Percentiles rank a stretch among this genome's conserved stretches.
Conservation (phyloP, 2,888 invertebrate species). For the Thelaira solivaga region DNA sequence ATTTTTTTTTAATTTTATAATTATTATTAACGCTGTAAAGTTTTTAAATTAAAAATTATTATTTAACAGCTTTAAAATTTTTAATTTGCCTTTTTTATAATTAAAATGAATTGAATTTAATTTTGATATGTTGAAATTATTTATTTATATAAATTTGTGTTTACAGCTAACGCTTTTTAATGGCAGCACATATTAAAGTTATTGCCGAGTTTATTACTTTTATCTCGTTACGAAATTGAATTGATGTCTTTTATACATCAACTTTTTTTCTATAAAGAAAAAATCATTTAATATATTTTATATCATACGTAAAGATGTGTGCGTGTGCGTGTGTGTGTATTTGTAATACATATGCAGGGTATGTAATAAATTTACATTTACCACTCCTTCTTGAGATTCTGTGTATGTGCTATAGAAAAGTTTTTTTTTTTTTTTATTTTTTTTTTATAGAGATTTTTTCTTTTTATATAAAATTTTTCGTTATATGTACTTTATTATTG, state of each 20-base stretch:
- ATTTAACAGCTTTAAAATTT: too few relatives aligned
- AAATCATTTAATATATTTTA: conserved; percentile 42
- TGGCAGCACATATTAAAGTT: background rate
- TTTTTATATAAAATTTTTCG: conserved; percentile 25
- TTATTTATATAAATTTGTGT: too few relatives aligned
- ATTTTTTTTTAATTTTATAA: too few relatives aligned
- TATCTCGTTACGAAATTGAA: background rate
- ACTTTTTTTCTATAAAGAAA: background rate
- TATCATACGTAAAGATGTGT: background rate
- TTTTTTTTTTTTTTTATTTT: too few relatives aligned
- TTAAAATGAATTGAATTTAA: too few relatives aligned
- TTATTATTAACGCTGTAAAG: too few relatives aligned
- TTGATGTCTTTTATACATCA: background rate
- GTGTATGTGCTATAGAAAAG: conserved; percentile 39
- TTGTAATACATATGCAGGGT: conserved; percentile 11
- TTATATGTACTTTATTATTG: conserved; percentile 56
- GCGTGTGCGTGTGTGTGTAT: background rate
- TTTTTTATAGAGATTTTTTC: conserved; percentile 36
- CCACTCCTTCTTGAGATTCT: conserved; percentile 61
- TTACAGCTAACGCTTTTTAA: background rate
- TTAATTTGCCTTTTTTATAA: too few relatives aligned
- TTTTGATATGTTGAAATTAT: too few relatives aligned
- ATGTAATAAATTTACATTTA: conserved; percentile 61
- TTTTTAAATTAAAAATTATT: too few relatives aligned
- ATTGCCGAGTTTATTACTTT: background rate